These are phyloP conservation scores for Camarhynchus parvulus DNA, from an alignment of 2,113 vertebrate species.

Conservation along the genomic window DNA sequence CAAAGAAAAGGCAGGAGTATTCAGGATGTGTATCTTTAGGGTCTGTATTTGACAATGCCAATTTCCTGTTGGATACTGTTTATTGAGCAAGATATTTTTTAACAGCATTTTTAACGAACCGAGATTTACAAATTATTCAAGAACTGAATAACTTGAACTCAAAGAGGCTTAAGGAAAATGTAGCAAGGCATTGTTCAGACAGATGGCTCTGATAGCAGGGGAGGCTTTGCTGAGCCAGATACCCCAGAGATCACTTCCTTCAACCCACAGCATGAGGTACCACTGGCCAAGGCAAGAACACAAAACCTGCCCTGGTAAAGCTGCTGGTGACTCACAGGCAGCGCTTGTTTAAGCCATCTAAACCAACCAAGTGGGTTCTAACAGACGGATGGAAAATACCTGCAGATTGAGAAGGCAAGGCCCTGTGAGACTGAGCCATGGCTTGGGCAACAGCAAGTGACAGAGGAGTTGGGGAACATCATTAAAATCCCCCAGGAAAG, in stretches of 20 bases:
- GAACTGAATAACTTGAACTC: not conserved
- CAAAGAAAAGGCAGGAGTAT: not conserved
- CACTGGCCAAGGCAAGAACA: not conserved
- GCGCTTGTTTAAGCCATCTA: not conserved
- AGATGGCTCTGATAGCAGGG: slow-evolving; percentile 54
- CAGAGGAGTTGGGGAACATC: not conserved
- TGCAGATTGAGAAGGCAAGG: not conserved
- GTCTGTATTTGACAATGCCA: not conserved
- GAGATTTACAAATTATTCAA: not conserved
- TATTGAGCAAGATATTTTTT: not conserved
- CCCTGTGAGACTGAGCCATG: not conserved
- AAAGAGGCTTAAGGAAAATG: not conserved
- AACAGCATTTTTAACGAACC: not conserved
- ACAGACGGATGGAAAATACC: not conserved
- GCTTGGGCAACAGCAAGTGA: not conserved
- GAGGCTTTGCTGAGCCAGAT: slow-evolving; percentile 14
- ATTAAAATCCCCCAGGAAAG: not conserved
- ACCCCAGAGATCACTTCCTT: slow-evolving; percentile 7
- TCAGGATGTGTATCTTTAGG: not conserved
- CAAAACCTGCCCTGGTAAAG: not conserved
- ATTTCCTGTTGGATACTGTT: not conserved
- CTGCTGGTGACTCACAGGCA: not conserved
- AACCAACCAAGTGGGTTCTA: not conserved
- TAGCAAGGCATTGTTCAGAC: not conserved
- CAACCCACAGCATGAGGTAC: not conserved